Evolutionary conservation across 2,888 invertebrate genomes (phyloP), one percentile per base, ranked within the genome.

Genomic region (Erpobdella octoculata): DNA sequence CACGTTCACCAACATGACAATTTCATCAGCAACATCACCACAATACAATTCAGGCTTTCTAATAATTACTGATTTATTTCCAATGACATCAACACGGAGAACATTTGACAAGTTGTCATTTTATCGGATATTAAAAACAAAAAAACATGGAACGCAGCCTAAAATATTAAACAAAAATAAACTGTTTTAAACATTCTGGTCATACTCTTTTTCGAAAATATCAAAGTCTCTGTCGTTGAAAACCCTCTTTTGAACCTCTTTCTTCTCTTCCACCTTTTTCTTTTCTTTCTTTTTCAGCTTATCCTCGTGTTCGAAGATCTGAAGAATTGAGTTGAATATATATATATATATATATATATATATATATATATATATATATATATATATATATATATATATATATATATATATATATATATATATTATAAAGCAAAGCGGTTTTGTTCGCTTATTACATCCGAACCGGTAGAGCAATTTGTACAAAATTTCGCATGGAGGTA

Each of bases 201-300:
- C 28, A 73, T 78, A 78, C 71, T 78, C 78, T 72, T 77, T 71
- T 73, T 76, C 75, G 76, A 78, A 78, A 73, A 75, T 74, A n/a
- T 78, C 75, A 75, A 78, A 78, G 73, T 78, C 78, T 71, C 74
- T 75, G 33, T 78, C 78, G 37, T 76, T 77, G 72, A 78, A 78
- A 21, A 78, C 72, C 12, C 77, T 76, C 3, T 48, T 41, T 21
- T 28, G 25, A 33, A 28, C 36, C 3, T 53, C 36, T 21, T 28
- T 9, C 1, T 8, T 8, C 35, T 72, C 74, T 62, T 71, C 74
- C 48, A 46, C 48, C 35, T 67, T 73, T 73, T 58, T 38, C 61
- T 70, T 62, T 31, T 25, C 59, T 48, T 71, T 75, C 68, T 74
- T 75, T n/a, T 73, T 53, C 41, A 73, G 38, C 65, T 62, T 72